A percentile compares a stretch with the other conserved stretches of the same genome.
phyloP scores from a whole-genome alignment of 2,888 invertebrate genomes.

The Spodoptera exigua region DNA sequence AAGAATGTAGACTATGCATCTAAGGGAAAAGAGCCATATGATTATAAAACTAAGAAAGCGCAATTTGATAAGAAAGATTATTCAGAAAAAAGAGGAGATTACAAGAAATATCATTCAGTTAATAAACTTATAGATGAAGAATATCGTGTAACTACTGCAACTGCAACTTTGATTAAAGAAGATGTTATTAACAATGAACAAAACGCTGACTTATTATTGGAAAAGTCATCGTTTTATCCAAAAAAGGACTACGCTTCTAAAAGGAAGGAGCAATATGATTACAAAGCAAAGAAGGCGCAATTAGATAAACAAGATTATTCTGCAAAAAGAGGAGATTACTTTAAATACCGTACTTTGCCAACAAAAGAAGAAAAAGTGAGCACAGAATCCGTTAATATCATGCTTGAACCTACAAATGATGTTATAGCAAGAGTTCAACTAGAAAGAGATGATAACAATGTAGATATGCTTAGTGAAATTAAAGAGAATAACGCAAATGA shows the following conservation, averaged over 20 bases:
- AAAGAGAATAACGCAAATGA: neutral
- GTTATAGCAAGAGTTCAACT: conserved; percentile 28
- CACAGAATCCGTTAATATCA: neutral
- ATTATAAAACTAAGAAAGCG: conserved; percentile 31
- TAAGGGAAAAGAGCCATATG: conserved; percentile 17
- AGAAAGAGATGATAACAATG: conserved; percentile 27
- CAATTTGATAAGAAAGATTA: conserved; percentile 31
- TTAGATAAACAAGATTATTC: conserved; percentile 50
- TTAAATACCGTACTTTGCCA: conserved; percentile 23
- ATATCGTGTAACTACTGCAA: neutral
- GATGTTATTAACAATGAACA: neutral
- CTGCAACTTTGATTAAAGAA: neutral
- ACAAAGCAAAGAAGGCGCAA: conserved; percentile 55
- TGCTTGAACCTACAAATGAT: conserved; percentile 9
- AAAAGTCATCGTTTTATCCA: conserved; percentile 10
- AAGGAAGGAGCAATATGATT: conserved; percentile 49
- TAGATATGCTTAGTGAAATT: conserved; percentile 27
- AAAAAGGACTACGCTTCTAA: conserved; percentile 31
- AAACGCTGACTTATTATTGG: neutral
- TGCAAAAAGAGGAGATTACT: conserved; percentile 38
- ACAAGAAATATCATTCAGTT: conserved; percentile 24
- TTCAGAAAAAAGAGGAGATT: conserved; percentile 23
- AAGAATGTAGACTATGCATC: conserved; percentile 16
- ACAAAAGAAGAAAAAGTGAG: conserved; percentile 15
- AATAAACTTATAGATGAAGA: conserved; percentile 6